These are phyloP conservation scores for Daktulosphaira vitifoliae DNA, from an alignment of 1,140 invertebrate species.

Conservation along the genomic window DNA sequence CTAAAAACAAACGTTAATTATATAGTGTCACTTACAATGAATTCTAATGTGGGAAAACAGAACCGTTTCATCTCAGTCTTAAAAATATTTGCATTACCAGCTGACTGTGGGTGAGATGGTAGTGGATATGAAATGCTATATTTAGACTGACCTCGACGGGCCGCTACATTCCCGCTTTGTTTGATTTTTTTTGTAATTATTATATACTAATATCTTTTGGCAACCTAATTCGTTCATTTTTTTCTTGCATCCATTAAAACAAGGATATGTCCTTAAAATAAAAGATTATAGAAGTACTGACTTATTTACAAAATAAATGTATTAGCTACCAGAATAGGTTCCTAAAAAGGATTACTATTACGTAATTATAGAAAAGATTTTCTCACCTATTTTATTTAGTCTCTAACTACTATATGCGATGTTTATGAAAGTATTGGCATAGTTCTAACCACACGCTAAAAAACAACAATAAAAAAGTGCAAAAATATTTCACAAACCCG, in stretches of 20 bases:
- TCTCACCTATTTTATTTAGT: no score
- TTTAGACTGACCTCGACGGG: conserved; percentile 4
- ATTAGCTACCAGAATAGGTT: no score
- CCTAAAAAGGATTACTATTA: no score
- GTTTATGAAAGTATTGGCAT: conserved; percentile 2
- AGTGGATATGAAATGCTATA: neutral
- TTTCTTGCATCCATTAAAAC: no score
- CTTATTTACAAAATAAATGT: conserved; percentile 16
- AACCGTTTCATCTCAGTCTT: neutral
- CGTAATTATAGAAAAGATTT: no score
- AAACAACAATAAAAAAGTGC: neutral
- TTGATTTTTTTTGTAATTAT: neutral
- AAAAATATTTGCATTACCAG: conserved; percentile 1
- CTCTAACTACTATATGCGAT: no score
- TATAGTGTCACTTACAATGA: no score
- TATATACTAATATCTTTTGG: neutral
- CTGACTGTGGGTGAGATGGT: no score
- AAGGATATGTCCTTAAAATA: no score
- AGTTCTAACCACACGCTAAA: neutral
- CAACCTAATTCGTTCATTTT: conserved; percentile 12
- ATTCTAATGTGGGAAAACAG: no score
- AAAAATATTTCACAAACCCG: conserved; percentile 18
- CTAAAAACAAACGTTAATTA: no score
- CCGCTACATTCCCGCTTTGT: neutral
- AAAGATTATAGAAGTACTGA: neutral